Evolutionary conservation across 2,888 invertebrate species (phyloP).

Genomic region (Lottia scabra): DNA sequence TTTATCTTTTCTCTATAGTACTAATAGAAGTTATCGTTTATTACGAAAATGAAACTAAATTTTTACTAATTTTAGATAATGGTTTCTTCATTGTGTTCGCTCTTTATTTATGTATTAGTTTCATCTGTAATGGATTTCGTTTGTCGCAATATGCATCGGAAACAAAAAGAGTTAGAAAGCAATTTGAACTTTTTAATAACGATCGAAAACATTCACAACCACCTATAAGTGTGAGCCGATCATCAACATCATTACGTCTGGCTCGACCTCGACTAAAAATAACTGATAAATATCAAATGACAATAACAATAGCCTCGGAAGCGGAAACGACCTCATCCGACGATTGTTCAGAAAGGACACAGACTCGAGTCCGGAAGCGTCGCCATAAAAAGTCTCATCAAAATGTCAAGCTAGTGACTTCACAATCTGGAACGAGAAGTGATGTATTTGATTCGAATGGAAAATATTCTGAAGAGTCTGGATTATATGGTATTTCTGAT

Average conservation of each 20-base stretch:
- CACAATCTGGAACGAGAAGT: not conserved
- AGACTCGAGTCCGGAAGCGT: not conserved
- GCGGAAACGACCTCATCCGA: slow-evolving; percentile 28
- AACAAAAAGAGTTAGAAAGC: slow-evolving; percentile 36
- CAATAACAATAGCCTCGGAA: slow-evolving; percentile 66
- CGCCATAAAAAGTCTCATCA: not conserved
- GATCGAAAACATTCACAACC: slow-evolving; percentile 8
- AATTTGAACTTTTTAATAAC: slow-evolving; percentile 33
- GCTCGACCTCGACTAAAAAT: slow-evolving; percentile 70
- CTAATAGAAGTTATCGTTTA: slow-evolving; percentile 72
- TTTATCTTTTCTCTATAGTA: slow-evolving; percentile 62
- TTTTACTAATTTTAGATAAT: slow-evolving; percentile 69
- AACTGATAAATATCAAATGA: slow-evolving; percentile 70
- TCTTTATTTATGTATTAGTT: slow-evolving; percentile 72
- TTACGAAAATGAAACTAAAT: slow-evolving; percentile 55
- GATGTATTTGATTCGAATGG: slow-evolving; percentile 12
- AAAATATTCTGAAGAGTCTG: slow-evolving; percentile 11
- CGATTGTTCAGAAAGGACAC: slow-evolving; percentile 15
- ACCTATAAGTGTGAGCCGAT: slow-evolving; percentile 11
- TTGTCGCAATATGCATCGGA: slow-evolving; percentile 64
- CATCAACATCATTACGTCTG: slow-evolving; percentile 61
- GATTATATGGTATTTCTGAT: slow-evolving; percentile 5
- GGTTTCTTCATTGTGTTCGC: slow-evolving; percentile 74
- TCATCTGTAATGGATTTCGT: slow-evolving; percentile 73
- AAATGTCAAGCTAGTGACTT: not conserved